These are phyloP conservation scores for Ormia ochracea DNA, from an alignment of 2,888 invertebrate genomes.

Conservation along the genomic window DNA sequence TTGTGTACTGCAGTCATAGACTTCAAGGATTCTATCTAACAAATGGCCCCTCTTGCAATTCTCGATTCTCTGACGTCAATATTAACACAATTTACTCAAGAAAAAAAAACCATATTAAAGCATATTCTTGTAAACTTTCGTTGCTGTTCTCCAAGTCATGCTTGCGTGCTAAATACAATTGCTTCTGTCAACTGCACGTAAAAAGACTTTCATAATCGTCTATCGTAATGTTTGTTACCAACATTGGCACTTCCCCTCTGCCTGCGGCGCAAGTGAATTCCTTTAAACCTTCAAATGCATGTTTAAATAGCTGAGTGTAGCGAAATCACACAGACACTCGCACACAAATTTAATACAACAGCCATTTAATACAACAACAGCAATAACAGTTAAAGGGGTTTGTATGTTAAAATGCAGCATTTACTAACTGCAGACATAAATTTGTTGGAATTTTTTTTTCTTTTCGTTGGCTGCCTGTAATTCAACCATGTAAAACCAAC, in stretches of 20 bases:
- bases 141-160: constrained; percentile 11
- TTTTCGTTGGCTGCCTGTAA: not conserved
- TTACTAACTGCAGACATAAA: constrained; percentile 62
- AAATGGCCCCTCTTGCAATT: not conserved
- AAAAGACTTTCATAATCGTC: constrained; percentile 50
- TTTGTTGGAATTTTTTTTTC: constrained; percentile 31
- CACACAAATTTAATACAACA: too few relatives aligned
- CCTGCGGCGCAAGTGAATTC: constrained; percentile 27
- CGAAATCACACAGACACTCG: too few relatives aligned
- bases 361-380: constrained; percentile 3
- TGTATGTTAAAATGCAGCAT: constrained; percentile 59
- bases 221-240: constrained; percentile 16
- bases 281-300: not conserved
- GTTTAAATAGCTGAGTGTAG: too few relatives aligned
- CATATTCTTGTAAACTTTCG: too few relatives aligned
- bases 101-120: not conserved
- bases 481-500: constrained; percentile 40
- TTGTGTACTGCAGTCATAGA: too few relatives aligned
- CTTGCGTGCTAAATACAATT: constrained; percentile 57
- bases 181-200: constrained; percentile 51
- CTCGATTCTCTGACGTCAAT: not conserved
- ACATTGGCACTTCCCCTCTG: constrained; percentile 26
- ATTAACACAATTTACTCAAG: not conserved
- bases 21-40: too few relatives aligned
- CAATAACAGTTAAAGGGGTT: constrained; percentile 36